Conservation (phyloP, 2,888 invertebrate genomes). For the Chaetoderma sp. region DNA sequence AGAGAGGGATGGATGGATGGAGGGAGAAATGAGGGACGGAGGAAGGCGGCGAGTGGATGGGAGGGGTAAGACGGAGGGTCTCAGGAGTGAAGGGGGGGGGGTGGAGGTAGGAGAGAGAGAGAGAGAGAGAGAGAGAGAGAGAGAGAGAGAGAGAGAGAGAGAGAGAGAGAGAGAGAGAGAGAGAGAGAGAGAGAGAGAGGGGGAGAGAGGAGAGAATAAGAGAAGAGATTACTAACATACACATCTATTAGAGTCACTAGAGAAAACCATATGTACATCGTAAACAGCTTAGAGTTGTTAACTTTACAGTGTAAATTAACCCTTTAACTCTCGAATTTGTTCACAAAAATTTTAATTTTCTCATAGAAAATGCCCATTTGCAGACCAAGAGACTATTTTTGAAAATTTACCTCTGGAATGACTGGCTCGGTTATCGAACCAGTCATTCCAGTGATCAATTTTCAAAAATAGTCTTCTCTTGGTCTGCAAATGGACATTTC, state of each 20-base stretch:
- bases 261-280: not conserved
- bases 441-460: no score
- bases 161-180: not conserved
- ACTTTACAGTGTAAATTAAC: not conserved
- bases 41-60: not conserved
- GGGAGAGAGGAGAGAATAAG: not conserved
- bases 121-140: slow-evolving; percentile 9
- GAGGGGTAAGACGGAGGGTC: not conserved
- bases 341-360: no score
- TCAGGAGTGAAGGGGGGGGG: not conserved
- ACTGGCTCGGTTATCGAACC: no score
- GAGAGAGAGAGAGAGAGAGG: not conserved
- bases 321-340: no score
- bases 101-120: not conserved
- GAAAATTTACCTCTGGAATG: no score
- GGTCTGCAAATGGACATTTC: no score
- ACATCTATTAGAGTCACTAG: not conserved
- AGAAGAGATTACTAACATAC: not conserved
- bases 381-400: no score
- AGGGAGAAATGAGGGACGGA: not conserved
- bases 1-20: not conserved
- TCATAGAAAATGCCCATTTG: no score
- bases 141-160: not conserved
- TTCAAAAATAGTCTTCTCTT: no score
- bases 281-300: not conserved